Evolutionary conservation across 1,140 invertebrate species (phyloP), one percentile per base, ranked within the genome.

Genomic region (Zaprionus africanus): DNA sequence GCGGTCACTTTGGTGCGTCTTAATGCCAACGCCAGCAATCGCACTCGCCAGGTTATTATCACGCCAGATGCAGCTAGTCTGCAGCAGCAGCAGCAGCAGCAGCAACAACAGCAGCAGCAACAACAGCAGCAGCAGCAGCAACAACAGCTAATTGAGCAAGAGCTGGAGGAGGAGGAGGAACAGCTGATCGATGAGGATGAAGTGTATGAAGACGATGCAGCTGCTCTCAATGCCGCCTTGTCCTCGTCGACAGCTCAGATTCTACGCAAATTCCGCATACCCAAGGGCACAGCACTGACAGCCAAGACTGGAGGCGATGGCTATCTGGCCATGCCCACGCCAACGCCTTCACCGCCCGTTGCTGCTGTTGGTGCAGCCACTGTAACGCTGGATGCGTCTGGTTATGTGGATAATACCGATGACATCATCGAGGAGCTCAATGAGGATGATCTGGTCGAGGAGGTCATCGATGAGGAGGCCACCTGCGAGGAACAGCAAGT

Each of bases 181-280:
- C 84, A 88, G 6, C 76, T 79, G 9, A 59, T 90, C 24, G 85
- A 90, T n/a, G 85, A 79, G 24, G 81, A 90, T 38, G 51, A 51
- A 22, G 19, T 79, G 19, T 82, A 90, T 46, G 85, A 90, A 17
- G 84, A 88, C 28, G 82, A 85, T 49, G 81, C 54, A 1, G 66
- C 67, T 19, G 66, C 56, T 7, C 41, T 78, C 2, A 59, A 61
- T 38, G 56, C 17, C 13, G 63, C 64, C 2, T 66, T 91, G 26
- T 82, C 83, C 51, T 79, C 86, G 13, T 83, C 82, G 9, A 92
- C 91, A 11, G 91, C 91, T 4, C 87, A 92, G 72, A 91, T 92
- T 41, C 57, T 92, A 28, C 87, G 91, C 13, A 92, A 92, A 64
- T 92, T 92, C 51, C 91, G 91, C 66, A 92, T 92, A 76, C 91